These are phyloP conservation scores for Nesogale talazaci DNA, from an alignment of 2,113 vertebrate genomes.

Conservation along the genomic window DNA sequence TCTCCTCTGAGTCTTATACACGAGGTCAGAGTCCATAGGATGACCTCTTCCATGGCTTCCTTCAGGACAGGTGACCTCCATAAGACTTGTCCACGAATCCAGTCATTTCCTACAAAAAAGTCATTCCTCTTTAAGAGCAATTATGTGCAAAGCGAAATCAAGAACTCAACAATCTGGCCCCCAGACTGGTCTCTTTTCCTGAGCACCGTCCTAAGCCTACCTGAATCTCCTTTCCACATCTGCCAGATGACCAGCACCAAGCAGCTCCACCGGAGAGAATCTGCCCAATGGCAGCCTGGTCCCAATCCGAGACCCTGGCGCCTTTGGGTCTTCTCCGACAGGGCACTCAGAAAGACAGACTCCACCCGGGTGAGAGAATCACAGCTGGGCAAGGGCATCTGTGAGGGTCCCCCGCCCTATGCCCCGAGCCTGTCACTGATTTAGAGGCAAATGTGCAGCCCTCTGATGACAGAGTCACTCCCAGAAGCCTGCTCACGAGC, in stretches of 20 bases:
- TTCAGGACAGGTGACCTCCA: no score
- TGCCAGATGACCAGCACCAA: not conserved
- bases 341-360: not conserved
- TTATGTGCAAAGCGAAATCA: not conserved
- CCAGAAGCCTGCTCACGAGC: not conserved
- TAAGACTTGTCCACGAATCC: no score
- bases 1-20: no score
- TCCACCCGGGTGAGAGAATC: not conserved
- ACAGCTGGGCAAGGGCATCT: not conserved
- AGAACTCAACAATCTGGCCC: not conserved
- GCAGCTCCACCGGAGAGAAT: no score
- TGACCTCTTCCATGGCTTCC: no score
- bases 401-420: not conserved
- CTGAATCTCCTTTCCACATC: not conserved
- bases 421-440: not conserved
- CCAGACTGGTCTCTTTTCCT: not conserved
- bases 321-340: no score
- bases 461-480: not conserved
- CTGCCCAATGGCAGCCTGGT: not conserved
- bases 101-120: no score
- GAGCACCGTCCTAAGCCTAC: not conserved
- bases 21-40: no score
- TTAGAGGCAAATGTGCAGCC: not conserved
- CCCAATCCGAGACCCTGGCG: no score
- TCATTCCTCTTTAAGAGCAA: not conserved